phyloP scores from a whole-genome alignment of 2,888 invertebrate genomes.

The Archips crataeganus region DNA sequence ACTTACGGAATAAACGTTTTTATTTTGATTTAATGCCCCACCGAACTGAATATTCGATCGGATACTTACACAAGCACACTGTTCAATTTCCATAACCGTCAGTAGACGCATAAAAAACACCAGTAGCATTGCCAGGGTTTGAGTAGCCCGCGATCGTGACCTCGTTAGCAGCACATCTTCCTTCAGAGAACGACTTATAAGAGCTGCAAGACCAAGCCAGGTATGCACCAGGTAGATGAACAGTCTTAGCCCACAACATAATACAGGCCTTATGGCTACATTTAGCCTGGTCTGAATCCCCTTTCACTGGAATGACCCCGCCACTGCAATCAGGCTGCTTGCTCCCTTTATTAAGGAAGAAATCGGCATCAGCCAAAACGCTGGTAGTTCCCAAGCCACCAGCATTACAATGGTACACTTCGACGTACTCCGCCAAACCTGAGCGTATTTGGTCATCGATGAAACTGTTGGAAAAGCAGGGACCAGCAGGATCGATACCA shows the following conservation, averaged over 20 bases:
- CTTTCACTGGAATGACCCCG: slow-evolving; percentile 67
- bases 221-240: slow-evolving; percentile 65
- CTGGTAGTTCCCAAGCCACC: slow-evolving; percentile 82
- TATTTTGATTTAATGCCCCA: no score
- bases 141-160: slow-evolving; percentile 75
- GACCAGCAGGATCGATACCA: slow-evolving; percentile 78
- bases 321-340: slow-evolving; percentile 84
- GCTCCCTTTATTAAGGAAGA: slow-evolving; percentile 85
- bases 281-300: slow-evolving; percentile 71
- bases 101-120: slow-evolving; percentile 75
- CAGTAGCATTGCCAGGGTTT: slow-evolving; percentile 77
- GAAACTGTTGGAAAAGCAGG: slow-evolving; percentile 75
- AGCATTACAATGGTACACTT: slow-evolving; percentile 87
- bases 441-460: slow-evolving; percentile 79
- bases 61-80: slow-evolving; percentile 35
- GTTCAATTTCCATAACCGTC: slow-evolving; percentile 58
- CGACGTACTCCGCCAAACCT: slow-evolving; percentile 85
- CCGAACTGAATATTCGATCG: no score
- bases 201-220: slow-evolving; percentile 72
- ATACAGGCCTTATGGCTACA: slow-evolving; percentile 79
- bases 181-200: slow-evolving; percentile 66
- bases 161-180: slow-evolving; percentile 68
- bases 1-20: no score
- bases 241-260: slow-evolving; percentile 68
- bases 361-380: slow-evolving; percentile 84